Evolutionary conservation across 92 coral and sea anemone species (phyloP).

Genomic region (Epizoanthus illoricatus): DNA sequence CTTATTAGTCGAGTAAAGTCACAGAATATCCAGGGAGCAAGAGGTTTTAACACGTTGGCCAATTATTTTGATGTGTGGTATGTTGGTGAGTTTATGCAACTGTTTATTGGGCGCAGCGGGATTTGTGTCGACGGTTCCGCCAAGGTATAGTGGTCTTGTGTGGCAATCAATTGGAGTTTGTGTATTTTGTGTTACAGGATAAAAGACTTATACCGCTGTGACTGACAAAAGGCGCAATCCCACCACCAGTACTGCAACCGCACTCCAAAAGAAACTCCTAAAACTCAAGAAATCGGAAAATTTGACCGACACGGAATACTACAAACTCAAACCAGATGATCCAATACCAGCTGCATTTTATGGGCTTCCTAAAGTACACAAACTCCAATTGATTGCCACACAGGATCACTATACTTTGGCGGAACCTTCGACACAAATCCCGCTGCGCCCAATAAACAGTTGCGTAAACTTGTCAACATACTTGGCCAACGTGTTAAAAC

Average conservation of each 20-base stretch:
- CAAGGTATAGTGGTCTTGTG: conserved; percentile 18
- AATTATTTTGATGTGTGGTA: too few relatives aligned
- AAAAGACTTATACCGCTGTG: conserved; percentile 1
- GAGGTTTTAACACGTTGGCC: conserved; percentile 5
- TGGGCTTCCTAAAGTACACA: conserved; percentile 37
- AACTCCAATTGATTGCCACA: conserved; percentile 12
- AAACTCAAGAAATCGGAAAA: conserved; percentile 9
- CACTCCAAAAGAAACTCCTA: not conserved
- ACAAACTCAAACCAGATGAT: conserved; percentile 20
- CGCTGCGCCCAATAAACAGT: conserved; percentile 38
- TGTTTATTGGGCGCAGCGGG: conserved; percentile 35
- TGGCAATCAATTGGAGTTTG: conserved; percentile 17
- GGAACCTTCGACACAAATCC: not conserved
- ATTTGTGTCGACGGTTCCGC: not conserved
- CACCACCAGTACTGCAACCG: conserved; percentile 11
- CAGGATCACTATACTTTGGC: conserved; percentile 19
- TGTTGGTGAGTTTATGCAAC: conserved; percentile 30
- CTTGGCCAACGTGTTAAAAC: conserved; percentile 16
- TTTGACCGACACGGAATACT: conserved; percentile 23
- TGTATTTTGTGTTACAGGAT: conserved; percentile 17
- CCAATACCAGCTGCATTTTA: conserved; percentile 22
- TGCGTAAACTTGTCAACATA: conserved; percentile 27
- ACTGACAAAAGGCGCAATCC: conserved; percentile 12
- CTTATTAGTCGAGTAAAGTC: too few relatives aligned
- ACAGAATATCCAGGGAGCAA: too few relatives aligned